Evolutionary conservation across 2,797 vertebrate species (phyloP), one percentile per base, ranked within the genome.

Genomic region (Emydoidea blandingii): DNA sequence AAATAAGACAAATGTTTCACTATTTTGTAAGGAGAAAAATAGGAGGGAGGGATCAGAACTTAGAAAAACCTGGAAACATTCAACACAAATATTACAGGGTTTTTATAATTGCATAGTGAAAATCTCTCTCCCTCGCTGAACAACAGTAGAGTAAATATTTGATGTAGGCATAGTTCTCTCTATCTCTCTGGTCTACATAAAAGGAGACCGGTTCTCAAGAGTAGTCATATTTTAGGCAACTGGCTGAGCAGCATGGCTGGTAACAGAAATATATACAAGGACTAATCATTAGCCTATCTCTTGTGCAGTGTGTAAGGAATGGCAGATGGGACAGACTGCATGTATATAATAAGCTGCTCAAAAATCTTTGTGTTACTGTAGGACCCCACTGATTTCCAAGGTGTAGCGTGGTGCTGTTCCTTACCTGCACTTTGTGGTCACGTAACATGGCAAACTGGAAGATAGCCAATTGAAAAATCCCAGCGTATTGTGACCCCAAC

Each of bases 1-100:
- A 90, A 86, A 93, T 92, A 87, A 92, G 86, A 82, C 78, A 85
- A 93, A 93, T 96, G 94, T 7, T 57, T 44, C 84, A 93, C 87
- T 90, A 59, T 92, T 96, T 15, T 5, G 53, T 1, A 3, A 79
- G 37, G 85, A 79, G 90, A 88, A 91, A 21, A 91, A 93, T 72
- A 14, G 18, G 34, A 92, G 56, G 72, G 34, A 86, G 86, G 78
- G 91, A 87, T 34, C 95, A 91, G 93, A 96, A 23, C 34, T 92
- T 92, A 85, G 92, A 93, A 93, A 91, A 18, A 52, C 29, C 15
- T 68, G 57, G 91, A 96, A 97, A 91, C 12, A 41, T 53, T 88
- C 9, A 88, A 90, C 95, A 88, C 0, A 0, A 90, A 74, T 82
- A 54, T 87, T 91, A 79, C 65, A 85, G 84, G 57, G 94, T 93